phyloP scores from a whole-genome alignment of 2,797 vertebrate genomes.

The Neosilurus hyrtlii region DNA sequence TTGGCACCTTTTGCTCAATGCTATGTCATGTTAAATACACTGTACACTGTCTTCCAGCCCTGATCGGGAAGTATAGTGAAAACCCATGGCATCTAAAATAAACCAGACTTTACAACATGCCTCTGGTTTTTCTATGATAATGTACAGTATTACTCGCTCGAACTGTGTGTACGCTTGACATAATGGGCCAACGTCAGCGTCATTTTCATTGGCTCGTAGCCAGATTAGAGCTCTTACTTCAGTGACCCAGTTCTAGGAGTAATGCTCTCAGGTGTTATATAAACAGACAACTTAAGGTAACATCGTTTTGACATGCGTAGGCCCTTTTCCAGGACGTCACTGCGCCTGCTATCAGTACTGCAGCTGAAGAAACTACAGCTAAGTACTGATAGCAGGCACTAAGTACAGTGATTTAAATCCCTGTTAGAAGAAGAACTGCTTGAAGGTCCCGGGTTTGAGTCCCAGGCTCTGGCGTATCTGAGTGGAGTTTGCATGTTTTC shows the following conservation, averaged over 20 bases:
- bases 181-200: background rate
- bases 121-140: background rate
- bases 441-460: too few species aligned
- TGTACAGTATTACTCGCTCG: too few species aligned
- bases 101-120: background rate
- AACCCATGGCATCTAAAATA: background rate
- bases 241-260: conserved; percentile 45
- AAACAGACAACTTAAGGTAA: conserved; percentile 47
- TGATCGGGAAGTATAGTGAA: too few species aligned
- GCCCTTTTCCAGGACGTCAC: conserved; percentile 40
- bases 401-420: too few species aligned
- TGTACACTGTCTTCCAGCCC: background rate
- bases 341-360: background rate
- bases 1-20: background rate
- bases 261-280: conserved; percentile 50
- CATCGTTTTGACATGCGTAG: background rate
- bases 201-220: conserved; percentile 7
- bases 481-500: too few species aligned
- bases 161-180: background rate
- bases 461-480: too few species aligned
- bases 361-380: background rate
- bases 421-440: too few species aligned
- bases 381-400: too few species aligned
- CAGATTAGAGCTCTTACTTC: conserved; percentile 29
- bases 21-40: background rate